A percentile compares a stretch with the other conserved stretches of the same genome.
phyloP scores from a whole-genome alignment of 2,113 vertebrate genomes.

The Pollimyrus isidori region DNA sequence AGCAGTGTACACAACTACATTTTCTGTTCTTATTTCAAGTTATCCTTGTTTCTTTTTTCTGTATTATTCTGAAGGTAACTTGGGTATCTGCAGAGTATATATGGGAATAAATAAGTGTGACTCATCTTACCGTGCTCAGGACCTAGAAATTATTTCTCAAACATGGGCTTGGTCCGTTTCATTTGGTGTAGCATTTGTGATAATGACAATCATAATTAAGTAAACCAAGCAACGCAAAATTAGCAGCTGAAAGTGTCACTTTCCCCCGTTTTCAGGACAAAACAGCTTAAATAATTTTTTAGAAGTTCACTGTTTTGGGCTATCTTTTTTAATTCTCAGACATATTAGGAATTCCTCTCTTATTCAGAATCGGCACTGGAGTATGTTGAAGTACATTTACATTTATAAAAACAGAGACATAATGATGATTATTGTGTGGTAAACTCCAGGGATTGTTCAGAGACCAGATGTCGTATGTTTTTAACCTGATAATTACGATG shows the following conservation, averaged over 20 bases:
- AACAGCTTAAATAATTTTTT: background rate
- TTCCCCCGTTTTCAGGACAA: background rate
- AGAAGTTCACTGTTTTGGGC: background rate
- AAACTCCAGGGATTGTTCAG: background rate
- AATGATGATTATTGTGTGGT: background rate
- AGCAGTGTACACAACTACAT: background rate
- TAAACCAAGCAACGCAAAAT: background rate
- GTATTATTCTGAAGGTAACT: background rate
- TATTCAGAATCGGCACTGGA: background rate
- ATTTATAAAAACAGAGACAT: background rate
- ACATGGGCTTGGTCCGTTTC: background rate
- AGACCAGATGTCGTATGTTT: slow-evolving; percentile 35
- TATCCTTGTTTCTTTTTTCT: background rate
- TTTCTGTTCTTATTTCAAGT: background rate
- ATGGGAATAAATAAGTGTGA: background rate
- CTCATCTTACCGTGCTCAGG: background rate
- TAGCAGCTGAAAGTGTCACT: background rate
- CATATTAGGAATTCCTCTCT: background rate
- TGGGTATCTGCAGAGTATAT: background rate
- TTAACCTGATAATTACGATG: slow-evolving; percentile 51
- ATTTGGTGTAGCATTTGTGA: background rate
- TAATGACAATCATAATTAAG: background rate
- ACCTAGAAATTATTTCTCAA: background rate
- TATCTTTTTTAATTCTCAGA: background rate
- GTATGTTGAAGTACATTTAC: background rate